A percentile compares a stretch with the other conserved stretches of the same genome.
phyloP scores from a whole-genome alignment of 2,113 vertebrate species.

The Notothenia rossii region DNA sequence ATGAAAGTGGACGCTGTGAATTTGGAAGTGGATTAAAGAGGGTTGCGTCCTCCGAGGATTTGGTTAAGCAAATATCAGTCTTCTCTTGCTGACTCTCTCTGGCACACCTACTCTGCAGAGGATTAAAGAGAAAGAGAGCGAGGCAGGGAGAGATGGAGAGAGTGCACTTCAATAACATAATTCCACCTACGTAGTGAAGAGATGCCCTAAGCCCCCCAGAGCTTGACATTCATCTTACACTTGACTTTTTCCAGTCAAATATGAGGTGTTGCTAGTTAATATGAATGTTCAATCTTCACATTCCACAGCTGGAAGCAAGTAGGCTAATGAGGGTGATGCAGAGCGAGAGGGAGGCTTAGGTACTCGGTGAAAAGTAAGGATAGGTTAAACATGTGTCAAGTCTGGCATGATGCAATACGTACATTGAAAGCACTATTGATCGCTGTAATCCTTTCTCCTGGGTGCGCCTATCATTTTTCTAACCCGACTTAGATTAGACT shows the following conservation, averaged over 20 bases:
- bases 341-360: slow-evolving; percentile 1
- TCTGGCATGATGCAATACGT: not conserved
- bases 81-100: slow-evolving; percentile 38
- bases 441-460: not conserved
- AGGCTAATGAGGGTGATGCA: slow-evolving; percentile 35
- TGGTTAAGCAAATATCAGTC: slow-evolving; percentile 80
- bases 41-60: slow-evolving; percentile 66
- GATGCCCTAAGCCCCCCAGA: slow-evolving; percentile 51
- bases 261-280: slow-evolving; percentile 39
- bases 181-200: slow-evolving; percentile 62
- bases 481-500: too few relatives aligned
- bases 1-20: slow-evolving; percentile 57
- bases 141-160: slow-evolving; percentile 28
- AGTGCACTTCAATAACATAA: slow-evolving; percentile 63
- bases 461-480: too few relatives aligned
- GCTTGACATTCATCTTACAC: slow-evolving; percentile 53
- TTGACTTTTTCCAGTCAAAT: slow-evolving; percentile 16
- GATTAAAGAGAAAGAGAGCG: slow-evolving; percentile 63
- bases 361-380: not conserved
- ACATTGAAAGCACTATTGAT: not conserved
- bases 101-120: slow-evolving; percentile 70
- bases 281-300: slow-evolving; percentile 29
- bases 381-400: not conserved
- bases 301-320: slow-evolving; percentile 28
- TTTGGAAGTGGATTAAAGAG: slow-evolving; percentile 77